Evolutionary conservation across 2,888 invertebrate species (phyloP).

Genomic region (Pseudeuparius sepicola): DNA sequence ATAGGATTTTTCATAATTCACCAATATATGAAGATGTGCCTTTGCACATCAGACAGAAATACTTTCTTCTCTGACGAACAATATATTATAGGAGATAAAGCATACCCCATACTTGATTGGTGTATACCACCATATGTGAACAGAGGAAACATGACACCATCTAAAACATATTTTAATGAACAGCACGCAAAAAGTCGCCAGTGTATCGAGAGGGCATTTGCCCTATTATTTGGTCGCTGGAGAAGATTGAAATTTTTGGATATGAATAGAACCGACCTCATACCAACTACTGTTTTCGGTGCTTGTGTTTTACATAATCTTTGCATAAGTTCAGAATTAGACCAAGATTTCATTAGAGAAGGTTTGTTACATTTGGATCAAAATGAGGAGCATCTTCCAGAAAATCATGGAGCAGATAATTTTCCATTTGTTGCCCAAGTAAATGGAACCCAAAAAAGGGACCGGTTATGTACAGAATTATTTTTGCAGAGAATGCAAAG

Average conservation of each 20-base stretch:
- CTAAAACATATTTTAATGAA: conserved; percentile 23
- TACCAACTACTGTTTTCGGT: conserved; percentile 25
- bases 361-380: too few species aligned
- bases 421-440: too few species aligned
- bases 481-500: too few species aligned
- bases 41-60: too few species aligned
- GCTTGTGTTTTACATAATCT: conserved; percentile 25
- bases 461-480: too few species aligned
- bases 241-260: conserved; percentile 24
- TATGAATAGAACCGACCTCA: conserved; percentile 25
- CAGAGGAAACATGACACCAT: conserved; percentile 8
- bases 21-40: too few species aligned
- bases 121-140: conserved; percentile 21
- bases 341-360: too few species aligned
- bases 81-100: conserved; percentile 26
- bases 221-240: conserved; percentile 24
- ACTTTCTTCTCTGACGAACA: too few species aligned
- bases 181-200: conserved; percentile 21
- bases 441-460: too few species aligned
- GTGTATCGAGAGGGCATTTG: conserved; percentile 25
- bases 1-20: too few species aligned
- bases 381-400: too few species aligned
- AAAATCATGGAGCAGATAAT: too few species aligned
- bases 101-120: conserved; percentile 22
- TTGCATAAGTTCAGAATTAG: conserved; percentile 14